Conservation (phyloP, 1,140 invertebrate species). For the Pogonus chalceus region DNA sequence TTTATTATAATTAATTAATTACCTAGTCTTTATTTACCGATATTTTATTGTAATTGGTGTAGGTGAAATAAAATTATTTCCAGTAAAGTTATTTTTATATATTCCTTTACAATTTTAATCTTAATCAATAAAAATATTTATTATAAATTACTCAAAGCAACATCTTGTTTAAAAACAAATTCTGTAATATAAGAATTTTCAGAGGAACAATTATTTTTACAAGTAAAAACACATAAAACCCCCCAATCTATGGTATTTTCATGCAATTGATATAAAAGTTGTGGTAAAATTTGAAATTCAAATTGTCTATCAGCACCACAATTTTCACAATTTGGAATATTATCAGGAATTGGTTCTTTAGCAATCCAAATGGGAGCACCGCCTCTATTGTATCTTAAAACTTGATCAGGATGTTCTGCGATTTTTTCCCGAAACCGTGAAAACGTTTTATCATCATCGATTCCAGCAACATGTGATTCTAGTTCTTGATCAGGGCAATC, state of each 20-base stretch:
- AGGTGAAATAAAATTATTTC: neutral
- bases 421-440: conserved; percentile 54
- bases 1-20: no score
- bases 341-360: conserved; percentile 34
- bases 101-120: no score
- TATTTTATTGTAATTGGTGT: neutral
- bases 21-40: no score
- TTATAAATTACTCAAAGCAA: conserved; percentile 11
- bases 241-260: conserved; percentile 83
- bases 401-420: conserved; percentile 56
- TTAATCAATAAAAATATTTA: neutral
- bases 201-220: conserved; percentile 60
- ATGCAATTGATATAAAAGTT: conserved; percentile 65
- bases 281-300: conserved; percentile 93
- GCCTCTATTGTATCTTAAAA: conserved; percentile 69
- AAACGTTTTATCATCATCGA: conserved; percentile 63
- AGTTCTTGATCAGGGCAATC: conserved; percentile 51
- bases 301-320: conserved; percentile 70
- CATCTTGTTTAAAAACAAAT: conserved; percentile 83
- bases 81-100: conserved; percentile 1
- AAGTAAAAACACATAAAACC: conserved; percentile 76
- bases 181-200: conserved; percentile 60
- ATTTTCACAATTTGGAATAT: conserved; percentile 62
- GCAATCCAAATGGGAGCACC: conserved; percentile 76
- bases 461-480: conserved; percentile 44